Conservation (phyloP, 2,888 invertebrate species). For the Tethea ocularis region DNA sequence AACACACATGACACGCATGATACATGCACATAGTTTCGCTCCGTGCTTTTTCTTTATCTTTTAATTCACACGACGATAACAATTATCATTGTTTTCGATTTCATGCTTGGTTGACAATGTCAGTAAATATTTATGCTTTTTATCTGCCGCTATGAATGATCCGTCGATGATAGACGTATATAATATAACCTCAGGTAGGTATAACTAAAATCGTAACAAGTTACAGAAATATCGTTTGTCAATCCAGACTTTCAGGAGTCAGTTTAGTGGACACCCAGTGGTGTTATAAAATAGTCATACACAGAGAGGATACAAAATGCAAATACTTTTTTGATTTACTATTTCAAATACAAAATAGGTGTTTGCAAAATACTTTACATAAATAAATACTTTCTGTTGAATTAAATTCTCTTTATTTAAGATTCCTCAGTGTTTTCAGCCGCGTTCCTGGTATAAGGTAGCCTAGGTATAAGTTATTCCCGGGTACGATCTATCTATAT, state of each 20-base stretch:
- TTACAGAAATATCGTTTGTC: not conserved
- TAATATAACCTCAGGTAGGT: too few relatives aligned
- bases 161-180: not conserved
- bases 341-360: too few relatives aligned
- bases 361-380: too few relatives aligned
- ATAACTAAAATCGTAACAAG: not conserved
- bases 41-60: not conserved
- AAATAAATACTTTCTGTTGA: too few relatives aligned
- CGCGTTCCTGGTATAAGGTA: too few relatives aligned
- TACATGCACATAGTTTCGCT: conserved; percentile 29
- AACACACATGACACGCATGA: conserved; percentile 4
- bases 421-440: too few relatives aligned
- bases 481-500: too few relatives aligned
- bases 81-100: conserved; percentile 8
- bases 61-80: not conserved
- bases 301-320: too few relatives aligned
- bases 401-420: too few relatives aligned
- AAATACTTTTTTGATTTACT: too few relatives aligned
- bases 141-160: not conserved
- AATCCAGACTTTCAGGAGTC: not conserved
- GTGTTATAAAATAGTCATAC: not conserved
- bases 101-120: not conserved
- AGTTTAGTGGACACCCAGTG: not conserved
- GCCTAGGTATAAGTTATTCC: too few relatives aligned
- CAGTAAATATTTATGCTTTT: conserved; percentile 3